These are phyloP conservation scores for Trypoxylus dichotomus DNA, from an alignment of 1,140 invertebrate species.

Conservation along the genomic window DNA sequence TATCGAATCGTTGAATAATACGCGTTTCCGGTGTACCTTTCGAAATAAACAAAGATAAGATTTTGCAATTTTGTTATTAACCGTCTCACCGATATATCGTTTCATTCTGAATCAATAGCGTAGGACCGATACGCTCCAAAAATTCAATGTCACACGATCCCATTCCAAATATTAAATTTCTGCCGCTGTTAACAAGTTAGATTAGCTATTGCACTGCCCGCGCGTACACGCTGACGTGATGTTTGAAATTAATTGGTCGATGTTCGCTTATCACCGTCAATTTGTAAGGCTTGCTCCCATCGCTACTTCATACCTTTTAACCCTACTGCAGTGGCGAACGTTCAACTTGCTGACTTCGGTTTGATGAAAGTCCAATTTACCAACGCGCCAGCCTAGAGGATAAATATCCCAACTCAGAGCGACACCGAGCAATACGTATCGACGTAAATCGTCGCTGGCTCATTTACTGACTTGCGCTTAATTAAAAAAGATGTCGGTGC, in stretches of 20 bases:
- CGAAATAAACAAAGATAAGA: no score
- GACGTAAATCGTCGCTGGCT: background rate
- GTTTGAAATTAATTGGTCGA: slow-evolving; percentile 10
- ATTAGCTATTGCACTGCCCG: background rate
- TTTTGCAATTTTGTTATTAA: no score
- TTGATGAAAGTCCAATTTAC: slow-evolving; percentile 3
- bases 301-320: background rate
- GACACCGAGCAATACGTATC: background rate
- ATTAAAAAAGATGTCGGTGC: slow-evolving; percentile 8
- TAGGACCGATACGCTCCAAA: background rate
- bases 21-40: no score
- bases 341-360: background rate
- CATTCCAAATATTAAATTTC: slow-evolving; percentile 9
- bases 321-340: background rate
- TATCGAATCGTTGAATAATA: no score
- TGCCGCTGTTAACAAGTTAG: background rate
- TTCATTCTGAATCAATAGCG: background rate
- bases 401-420: background rate
- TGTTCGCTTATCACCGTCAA: slow-evolving; percentile 9
- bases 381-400: background rate
- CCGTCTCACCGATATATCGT: background rate
- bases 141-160: background rate
- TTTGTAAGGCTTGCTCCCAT: background rate
- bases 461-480: background rate
- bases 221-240: background rate